Evolutionary conservation across 2,888 invertebrate genomes (phyloP).

Genomic region (Zaprionus bogoriensis): DNA sequence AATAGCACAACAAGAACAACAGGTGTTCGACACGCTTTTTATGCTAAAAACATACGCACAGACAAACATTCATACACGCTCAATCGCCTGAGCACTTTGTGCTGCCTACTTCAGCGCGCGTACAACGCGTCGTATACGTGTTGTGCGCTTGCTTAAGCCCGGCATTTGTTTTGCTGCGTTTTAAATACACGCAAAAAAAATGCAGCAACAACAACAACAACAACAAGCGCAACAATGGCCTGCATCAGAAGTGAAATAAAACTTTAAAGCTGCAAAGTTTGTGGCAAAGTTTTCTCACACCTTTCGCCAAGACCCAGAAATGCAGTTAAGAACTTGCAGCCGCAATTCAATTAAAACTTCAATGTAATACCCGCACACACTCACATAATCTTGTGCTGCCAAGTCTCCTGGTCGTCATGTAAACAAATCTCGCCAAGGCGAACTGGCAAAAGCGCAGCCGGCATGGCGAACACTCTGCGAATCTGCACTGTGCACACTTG

Average conservation of each 20-base stretch:
- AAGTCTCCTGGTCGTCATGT: constrained; percentile 56
- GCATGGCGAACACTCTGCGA: constrained; percentile 33
- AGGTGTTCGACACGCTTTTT: constrained; percentile 61
- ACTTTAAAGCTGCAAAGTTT: constrained; percentile 63
- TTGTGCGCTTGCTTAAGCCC: constrained; percentile 7
- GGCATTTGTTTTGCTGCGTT: constrained; percentile 35
- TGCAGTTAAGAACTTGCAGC: constrained; percentile 75
- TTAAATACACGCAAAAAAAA: constrained; percentile 13
- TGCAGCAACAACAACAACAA: constrained; percentile 6
- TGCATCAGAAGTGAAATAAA: constrained; percentile 54
- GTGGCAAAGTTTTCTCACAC: constrained; percentile 55
- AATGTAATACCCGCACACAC: constrained; percentile 42
- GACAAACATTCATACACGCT: constrained; percentile 4
- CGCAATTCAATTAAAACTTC: constrained; percentile 77
- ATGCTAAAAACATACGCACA: constrained; percentile 4
- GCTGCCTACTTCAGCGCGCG: constrained; percentile 55
- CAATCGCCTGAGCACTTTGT: constrained; percentile 24
- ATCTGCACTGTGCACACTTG: background rate
- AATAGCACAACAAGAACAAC: constrained; percentile 51
- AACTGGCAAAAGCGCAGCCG: constrained; percentile 61
- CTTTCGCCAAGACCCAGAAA: constrained; percentile 49
- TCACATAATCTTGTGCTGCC: constrained; percentile 5
- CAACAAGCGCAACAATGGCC: constrained; percentile 15
- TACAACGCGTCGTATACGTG: constrained; percentile 15
- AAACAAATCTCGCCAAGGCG: constrained; percentile 55